phyloP scores from a whole-genome alignment of 37 sponge, comb jelly and placozoan genomes.

The Hormiphora californensis region DNA sequence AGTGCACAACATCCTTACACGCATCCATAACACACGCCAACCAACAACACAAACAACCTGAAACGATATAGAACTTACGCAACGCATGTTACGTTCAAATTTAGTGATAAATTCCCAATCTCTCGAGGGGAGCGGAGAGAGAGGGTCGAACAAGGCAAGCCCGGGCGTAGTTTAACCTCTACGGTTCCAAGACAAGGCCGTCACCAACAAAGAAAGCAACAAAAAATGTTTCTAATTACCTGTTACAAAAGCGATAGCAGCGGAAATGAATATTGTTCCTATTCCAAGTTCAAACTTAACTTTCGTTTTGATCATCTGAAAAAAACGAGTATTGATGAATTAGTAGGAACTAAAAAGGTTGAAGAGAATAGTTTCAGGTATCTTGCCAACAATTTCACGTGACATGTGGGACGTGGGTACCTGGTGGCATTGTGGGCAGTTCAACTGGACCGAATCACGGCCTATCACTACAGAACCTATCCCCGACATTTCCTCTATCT shows the following conservation, averaged over 20 bases:
- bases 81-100: too few relatives aligned
- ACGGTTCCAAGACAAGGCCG: too few relatives aligned
- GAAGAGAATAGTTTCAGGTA: neutral
- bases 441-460: neutral
- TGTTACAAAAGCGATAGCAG: slow-evolving; percentile 8
- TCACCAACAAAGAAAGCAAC: too few relatives aligned
- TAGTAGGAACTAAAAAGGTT: neutral
- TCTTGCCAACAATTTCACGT: neutral
- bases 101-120: too few relatives aligned
- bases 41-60: slow-evolving; percentile 44
- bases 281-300: slow-evolving; percentile 10
- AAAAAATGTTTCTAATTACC: too few relatives aligned
- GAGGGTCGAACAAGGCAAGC: too few relatives aligned
- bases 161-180: too few relatives aligned
- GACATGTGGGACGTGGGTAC: neutral
- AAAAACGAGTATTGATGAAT: neutral
- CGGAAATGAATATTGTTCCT: neutral
- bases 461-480: slow-evolving; percentile 17
- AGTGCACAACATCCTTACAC: slow-evolving; percentile 32
- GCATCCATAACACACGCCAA: slow-evolving; percentile 11
- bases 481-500: too few relatives aligned
- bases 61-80: neutral
- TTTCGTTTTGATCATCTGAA: neutral
- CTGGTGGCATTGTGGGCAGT: slow-evolving; percentile 24
- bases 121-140: too few relatives aligned